These are phyloP conservation scores for Pseudocheirus occidentalis DNA, from an alignment of 2,797 vertebrate genomes.

Conservation along the genomic window DNA sequence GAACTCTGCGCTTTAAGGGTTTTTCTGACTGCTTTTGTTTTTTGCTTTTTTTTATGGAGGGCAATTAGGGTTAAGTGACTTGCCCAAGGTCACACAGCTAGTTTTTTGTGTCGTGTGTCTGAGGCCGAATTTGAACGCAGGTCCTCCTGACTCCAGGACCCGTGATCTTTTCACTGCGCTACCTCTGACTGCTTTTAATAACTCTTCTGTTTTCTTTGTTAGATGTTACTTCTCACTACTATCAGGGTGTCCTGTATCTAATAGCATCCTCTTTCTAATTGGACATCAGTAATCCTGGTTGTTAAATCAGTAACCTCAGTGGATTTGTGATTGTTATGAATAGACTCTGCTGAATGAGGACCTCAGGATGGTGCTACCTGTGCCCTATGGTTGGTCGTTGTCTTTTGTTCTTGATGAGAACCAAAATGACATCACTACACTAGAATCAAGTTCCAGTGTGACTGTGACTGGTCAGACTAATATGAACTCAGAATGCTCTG, in stretches of 20 bases:
- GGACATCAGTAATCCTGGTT: background rate
- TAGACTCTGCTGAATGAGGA: background rate
- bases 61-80: no score
- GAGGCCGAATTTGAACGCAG: no score
- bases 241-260: background rate
- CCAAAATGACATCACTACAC: background rate
- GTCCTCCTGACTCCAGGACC: no score
- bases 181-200: background rate
- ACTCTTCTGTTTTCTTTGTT: background rate
- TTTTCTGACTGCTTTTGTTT: background rate
- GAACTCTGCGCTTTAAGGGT: background rate
- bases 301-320: background rate
- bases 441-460: background rate
- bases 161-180: no score
- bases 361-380: background rate
- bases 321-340: background rate
- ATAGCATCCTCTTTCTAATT: background rate
- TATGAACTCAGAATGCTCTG: background rate
- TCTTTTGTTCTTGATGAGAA: background rate
- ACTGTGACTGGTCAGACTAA: background rate
- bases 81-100: no score
- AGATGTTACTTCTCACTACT: background rate
- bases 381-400: background rate
- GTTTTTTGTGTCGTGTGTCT: no score
- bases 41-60: no score